Conservation (phyloP, 2,113 vertebrate species). For the Pristiophorus japonicus region DNA sequence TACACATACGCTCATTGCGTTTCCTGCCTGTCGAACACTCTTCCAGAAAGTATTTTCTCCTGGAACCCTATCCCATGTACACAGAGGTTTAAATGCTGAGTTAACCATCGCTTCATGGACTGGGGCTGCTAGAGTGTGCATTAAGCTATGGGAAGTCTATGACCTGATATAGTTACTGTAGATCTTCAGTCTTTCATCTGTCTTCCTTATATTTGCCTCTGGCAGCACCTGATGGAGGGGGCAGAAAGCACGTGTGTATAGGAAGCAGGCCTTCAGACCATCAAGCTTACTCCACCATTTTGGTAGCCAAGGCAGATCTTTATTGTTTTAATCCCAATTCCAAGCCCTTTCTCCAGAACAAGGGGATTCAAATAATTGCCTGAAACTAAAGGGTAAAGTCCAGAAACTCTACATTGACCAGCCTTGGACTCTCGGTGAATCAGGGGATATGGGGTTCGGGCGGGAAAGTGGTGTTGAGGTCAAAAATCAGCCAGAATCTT, state of each 20-base stretch:
- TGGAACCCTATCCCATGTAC: background rate
- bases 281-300: background rate
- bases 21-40: background rate
- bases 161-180: background rate
- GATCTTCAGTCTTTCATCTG: background rate
- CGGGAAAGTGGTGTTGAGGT: too few relatives aligned
- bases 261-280: background rate
- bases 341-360: background rate
- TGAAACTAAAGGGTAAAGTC: background rate
- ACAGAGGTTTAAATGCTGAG: background rate
- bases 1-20: background rate
- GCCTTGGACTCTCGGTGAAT: too few relatives aligned
- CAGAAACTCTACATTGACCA: background rate
- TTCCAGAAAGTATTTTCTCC: background rate
- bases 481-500: too few relatives aligned
- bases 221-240: background rate
- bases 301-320: background rate
- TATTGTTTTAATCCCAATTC: background rate
- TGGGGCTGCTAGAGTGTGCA: background rate
- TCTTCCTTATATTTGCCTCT: background rate
- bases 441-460: too few relatives aligned
- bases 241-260: background rate
- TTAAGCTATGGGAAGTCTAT: background rate
- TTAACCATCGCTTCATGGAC: background rate
- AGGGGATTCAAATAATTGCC: background rate